Percentiles rank a stretch among this genome's conserved stretches.
Conservation (phyloP, 2,113 vertebrate species). For the crab-eating macaque (Macaca fascicularis) region DNA sequence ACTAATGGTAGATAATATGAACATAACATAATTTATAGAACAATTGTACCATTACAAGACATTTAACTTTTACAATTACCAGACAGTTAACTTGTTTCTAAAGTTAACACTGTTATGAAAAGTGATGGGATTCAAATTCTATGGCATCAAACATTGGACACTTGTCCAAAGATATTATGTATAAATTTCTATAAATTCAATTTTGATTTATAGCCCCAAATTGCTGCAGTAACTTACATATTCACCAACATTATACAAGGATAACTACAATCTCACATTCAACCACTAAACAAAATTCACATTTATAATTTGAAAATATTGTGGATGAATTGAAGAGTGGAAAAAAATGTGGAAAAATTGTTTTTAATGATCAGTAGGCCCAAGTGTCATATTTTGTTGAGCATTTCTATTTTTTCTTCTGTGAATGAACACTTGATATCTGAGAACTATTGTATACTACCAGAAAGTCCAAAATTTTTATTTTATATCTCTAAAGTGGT, state of each 20-base stretch:
- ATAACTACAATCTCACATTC: neutral
- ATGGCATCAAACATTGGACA: neutral
- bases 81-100: neutral
- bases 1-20: neutral
- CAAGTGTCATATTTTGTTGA: neutral
- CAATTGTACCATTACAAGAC: neutral
- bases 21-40: neutral
- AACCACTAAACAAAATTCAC: neutral
- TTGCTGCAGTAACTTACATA: neutral
- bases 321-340: neutral
- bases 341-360: no score
- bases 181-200: neutral
- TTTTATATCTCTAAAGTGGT: neutral
- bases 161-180: neutral
- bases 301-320: neutral
- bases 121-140: neutral
- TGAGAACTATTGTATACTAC: neutral
- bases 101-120: neutral
- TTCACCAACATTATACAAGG: neutral
- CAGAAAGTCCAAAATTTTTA: neutral
- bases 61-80: neutral
- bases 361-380: neutral
- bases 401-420: neutral
- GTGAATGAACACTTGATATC: neutral
- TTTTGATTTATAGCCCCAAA: neutral